Conservation (phyloP, 1,140 invertebrate species). For the Cecropterus lyciades region DNA sequence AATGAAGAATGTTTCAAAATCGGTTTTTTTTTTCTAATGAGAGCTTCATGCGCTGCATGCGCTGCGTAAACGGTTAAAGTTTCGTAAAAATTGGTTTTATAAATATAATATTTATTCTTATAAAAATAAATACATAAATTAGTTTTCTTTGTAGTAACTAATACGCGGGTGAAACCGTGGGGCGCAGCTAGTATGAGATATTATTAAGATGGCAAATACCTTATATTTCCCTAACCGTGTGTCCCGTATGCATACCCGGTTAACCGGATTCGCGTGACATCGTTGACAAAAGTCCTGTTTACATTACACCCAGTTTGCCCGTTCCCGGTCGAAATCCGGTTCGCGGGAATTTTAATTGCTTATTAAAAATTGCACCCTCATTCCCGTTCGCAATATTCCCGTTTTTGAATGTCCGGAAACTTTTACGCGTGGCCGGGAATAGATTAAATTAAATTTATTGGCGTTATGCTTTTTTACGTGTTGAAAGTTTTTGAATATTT, state of each 20-base stretch:
- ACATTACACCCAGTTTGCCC: conserved; percentile 22
- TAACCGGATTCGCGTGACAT: conserved; percentile 17
- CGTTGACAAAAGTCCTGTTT: conserved; percentile 32
- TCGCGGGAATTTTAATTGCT: conserved; percentile 28
- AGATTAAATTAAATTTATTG: conserved; percentile 23
- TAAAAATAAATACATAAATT: no score
- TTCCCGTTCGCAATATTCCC: conserved; percentile 16
- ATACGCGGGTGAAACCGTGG: no score
- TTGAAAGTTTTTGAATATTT: conserved; percentile 1
- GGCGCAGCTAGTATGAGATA: no score
- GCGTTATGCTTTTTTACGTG: conserved; percentile 10
- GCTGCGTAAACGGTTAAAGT: no score
- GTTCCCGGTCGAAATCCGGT: conserved; percentile 13
- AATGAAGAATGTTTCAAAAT: no score
- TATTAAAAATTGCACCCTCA: conserved; percentile 26
- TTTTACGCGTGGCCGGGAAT: conserved; percentile 15
- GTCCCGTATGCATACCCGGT: conserved; percentile 7
- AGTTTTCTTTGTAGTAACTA: no score
- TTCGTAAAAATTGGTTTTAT: no score
- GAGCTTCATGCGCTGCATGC: no score
- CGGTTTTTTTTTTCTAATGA: no score
- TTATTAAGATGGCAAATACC: no score
- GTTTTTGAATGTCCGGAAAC: conserved; percentile 19
- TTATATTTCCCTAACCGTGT: conserved; percentile 1
- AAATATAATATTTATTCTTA: no score